phyloP scores from a whole-genome alignment of 2,113 vertebrate genomes.

The Gopherus evgoodei region DNA sequence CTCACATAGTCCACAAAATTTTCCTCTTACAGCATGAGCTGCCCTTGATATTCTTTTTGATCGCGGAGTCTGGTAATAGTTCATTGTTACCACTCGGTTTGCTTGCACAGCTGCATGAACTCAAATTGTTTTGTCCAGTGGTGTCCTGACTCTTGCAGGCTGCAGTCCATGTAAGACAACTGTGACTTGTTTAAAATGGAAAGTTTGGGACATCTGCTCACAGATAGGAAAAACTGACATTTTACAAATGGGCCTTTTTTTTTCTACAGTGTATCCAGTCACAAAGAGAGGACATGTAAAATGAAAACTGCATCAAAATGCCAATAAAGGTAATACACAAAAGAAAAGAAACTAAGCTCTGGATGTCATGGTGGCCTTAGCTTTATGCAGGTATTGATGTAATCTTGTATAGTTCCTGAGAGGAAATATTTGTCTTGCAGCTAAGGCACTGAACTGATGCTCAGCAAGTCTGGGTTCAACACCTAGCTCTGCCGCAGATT shows the following conservation, averaged over 20 bases:
- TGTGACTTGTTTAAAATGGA: not conserved
- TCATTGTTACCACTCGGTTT: not conserved
- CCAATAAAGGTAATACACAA: accelerated
- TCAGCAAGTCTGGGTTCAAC: not conserved
- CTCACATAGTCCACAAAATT: slow-evolving; percentile 6
- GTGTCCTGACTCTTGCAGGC: not conserved
- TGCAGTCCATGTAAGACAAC: not conserved
- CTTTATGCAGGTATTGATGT: accelerated
- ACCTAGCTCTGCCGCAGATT: not conserved
- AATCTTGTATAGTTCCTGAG: not conserved
- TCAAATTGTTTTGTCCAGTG: not conserved
- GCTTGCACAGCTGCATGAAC: not conserved
- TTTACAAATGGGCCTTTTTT: not conserved
- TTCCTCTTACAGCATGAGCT: slow-evolving; percentile 3
- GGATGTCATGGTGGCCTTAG: not conserved
- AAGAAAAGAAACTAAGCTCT: not conserved
- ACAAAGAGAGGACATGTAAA: not conserved
- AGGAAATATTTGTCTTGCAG: not conserved
- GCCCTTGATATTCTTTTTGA: slow-evolving; percentile 41
- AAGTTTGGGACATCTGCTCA: not conserved
- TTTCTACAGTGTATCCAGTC: not conserved
- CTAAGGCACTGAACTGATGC: not conserved
- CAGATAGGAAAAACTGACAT: too few species aligned
- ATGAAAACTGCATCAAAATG: accelerated
- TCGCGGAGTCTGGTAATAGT: not conserved